Evolutionary conservation across 2,113 vertebrate genomes (phyloP).

Genomic region (Chroicocephalus ridibundus): DNA sequence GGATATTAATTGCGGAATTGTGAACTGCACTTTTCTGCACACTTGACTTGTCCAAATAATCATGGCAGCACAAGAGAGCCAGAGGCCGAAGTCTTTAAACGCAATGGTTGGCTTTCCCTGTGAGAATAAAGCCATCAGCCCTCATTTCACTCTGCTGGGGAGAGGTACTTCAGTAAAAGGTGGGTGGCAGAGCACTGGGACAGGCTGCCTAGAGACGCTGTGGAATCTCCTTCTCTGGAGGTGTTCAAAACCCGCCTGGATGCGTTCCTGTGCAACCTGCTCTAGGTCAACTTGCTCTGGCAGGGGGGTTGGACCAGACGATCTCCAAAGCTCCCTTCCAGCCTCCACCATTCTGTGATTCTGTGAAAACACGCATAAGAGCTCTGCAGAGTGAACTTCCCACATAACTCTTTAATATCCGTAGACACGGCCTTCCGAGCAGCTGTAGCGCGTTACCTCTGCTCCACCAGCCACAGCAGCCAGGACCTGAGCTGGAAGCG

Average conservation of each 20-base stretch:
- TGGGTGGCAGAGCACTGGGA: not conserved
- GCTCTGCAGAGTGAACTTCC: not conserved
- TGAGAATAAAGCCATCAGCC: not conserved
- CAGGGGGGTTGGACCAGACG: not conserved
- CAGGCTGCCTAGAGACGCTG: not conserved
- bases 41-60: not conserved
- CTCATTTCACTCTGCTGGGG: not conserved
- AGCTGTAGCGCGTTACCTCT: fast-evolving
- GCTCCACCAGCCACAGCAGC: not conserved
- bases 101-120: not conserved
- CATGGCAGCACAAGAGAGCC: not conserved
- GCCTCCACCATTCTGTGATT: not conserved
- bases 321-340: not conserved
- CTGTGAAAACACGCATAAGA: not conserved
- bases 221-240: not conserved
- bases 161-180: not conserved
- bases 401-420: not conserved
- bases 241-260: not conserved
- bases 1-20: not conserved
- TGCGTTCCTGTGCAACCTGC: not conserved
- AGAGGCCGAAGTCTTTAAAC: not conserved
- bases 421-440: not conserved
- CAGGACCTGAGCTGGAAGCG: not conserved
- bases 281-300: not conserved
- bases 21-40: not conserved